Conservation (phyloP, 1,140 invertebrate species). For the Pissodes strobi region DNA sequence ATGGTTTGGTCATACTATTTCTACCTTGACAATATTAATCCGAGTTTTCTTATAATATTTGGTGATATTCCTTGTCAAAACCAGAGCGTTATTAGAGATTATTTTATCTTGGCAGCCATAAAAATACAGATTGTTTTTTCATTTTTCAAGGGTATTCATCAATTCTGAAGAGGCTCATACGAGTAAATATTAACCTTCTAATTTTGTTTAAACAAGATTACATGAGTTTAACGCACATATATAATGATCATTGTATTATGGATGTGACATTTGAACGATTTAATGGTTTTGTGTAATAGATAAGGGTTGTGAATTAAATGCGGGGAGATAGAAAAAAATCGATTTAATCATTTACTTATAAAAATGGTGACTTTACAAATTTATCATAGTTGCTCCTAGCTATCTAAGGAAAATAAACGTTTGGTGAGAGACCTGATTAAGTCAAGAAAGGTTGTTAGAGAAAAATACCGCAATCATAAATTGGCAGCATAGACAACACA, state of each 20-base stretch:
- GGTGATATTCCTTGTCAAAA: slow-evolving; percentile 52
- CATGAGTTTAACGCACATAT: slow-evolving; percentile 55
- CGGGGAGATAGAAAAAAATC: slow-evolving; percentile 49
- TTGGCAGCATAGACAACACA: neutral
- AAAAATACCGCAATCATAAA: slow-evolving; percentile 13
- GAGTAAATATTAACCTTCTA: slow-evolving; percentile 55
- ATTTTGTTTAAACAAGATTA: slow-evolving; percentile 55
- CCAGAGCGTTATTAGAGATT: slow-evolving; percentile 51
- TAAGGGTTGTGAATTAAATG: slow-evolving; percentile 45
- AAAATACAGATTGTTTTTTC: slow-evolving; percentile 51
- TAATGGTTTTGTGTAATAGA: slow-evolving; percentile 46
- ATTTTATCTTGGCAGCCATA: slow-evolving; percentile 53
- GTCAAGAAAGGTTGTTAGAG: neutral
- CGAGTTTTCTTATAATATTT: slow-evolving; percentile 54
- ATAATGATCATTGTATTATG: slow-evolving; percentile 51
- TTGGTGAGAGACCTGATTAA: slow-evolving; percentile 5
- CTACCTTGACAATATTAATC: too few species aligned
- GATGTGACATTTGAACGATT: slow-evolving; percentile 52
- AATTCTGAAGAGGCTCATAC: slow-evolving; percentile 55
- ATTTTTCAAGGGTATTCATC: slow-evolving; percentile 53
- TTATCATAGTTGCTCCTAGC: too few species aligned
- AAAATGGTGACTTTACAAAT: too few species aligned
- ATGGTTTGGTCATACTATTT: too few species aligned
- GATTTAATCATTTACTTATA: slow-evolving; percentile 36
- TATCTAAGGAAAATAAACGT: neutral